phyloP scores from a whole-genome alignment of 2,888 invertebrate genomes.

The Nomada flava region DNA sequence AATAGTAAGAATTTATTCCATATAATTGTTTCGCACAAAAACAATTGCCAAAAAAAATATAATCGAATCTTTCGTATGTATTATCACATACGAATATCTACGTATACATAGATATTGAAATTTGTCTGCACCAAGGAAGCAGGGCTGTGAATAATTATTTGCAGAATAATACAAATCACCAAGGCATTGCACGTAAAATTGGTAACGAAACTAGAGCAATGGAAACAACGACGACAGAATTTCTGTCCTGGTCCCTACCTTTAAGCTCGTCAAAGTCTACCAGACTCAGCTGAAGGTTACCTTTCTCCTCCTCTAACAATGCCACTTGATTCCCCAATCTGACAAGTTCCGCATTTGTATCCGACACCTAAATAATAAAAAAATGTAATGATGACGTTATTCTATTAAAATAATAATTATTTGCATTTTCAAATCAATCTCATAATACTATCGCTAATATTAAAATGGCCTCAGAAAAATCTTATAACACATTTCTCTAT shows the following conservation, averaged over 20 bases:
- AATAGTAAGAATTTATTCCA: constrained; percentile 8
- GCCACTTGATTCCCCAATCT: constrained; percentile 91
- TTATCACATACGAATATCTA: constrained; percentile 12
- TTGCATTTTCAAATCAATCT: background rate
- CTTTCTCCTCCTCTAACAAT: constrained; percentile 95
- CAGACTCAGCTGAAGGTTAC: constrained; percentile 93
- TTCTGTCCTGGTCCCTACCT: constrained; percentile 85
- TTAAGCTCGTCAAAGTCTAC: constrained; percentile 91
- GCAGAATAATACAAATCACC: constrained; percentile 59
- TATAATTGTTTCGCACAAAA: constrained; percentile 20
- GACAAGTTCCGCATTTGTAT: constrained; percentile 89
- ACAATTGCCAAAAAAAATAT: constrained; percentile 9
- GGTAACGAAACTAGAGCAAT: constrained; percentile 63
- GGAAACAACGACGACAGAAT: constrained; percentile 64
- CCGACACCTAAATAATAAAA: constrained; percentile 86
- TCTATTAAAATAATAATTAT: background rate
- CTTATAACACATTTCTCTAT: no score
- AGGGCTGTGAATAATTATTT: constrained; percentile 47
- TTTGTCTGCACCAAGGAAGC: constrained; percentile 44
- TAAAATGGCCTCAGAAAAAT: no score
- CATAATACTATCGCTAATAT: no score
- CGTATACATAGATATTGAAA: constrained; percentile 37
- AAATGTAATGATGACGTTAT: constrained; percentile 82
- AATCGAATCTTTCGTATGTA: constrained; percentile 28
- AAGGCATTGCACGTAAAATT: constrained; percentile 60